Evolutionary conservation across 2,797 vertebrate genomes (phyloP), one percentile per base, ranked within the genome.

Genomic region (Phalanger gymnotis): DNA sequence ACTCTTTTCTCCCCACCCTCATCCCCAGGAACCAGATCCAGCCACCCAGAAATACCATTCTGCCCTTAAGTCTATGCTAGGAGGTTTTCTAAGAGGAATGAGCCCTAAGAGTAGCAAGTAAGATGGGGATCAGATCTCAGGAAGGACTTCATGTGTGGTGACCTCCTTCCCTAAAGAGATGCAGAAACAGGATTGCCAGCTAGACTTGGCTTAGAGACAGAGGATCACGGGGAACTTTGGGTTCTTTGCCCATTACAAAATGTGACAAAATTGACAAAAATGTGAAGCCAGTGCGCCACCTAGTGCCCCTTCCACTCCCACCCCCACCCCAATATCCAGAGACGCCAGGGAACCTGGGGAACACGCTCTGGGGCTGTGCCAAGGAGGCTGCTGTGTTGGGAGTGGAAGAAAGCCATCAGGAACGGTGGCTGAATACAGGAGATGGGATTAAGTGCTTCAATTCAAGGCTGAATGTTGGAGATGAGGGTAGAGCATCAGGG

Each of bases 231-330:
- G 25, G 54, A 81, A n/a, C 53, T 3, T 31, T 40, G 66, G 56
- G 56, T 28, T 92, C 92, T 30, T 19, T 94, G 92, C 47, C 40
- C 2, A 2, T 10, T 2, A 2, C 40, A 53, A 0, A 2, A 52
- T 10, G 34, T 81, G 47, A 61, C 27, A 27, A 47, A 52, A 55
- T 27, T 34, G 51, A 66, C 2, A 3, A 31, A 87, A 93, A 94
- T 22, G 19, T 95, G 91, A 81, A 47, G 52, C 66, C 92, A 55
- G 52, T 51, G 94, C 54, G 90, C 98, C 97, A 93, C 95, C 97
- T 97, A 95, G 97, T 55, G 97, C 91, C 57, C 31, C 51, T 57
- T 92, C 92, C 28, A 12, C 87, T 54, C 54, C 54, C 93, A 54
- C 61, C 73, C 73, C 73, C 40, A 47, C 25, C 73, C 66, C n/a